Evolutionary conservation across 2,797 vertebrate species (phyloP).

Genomic region (Sylvilagus floridanus): DNA sequence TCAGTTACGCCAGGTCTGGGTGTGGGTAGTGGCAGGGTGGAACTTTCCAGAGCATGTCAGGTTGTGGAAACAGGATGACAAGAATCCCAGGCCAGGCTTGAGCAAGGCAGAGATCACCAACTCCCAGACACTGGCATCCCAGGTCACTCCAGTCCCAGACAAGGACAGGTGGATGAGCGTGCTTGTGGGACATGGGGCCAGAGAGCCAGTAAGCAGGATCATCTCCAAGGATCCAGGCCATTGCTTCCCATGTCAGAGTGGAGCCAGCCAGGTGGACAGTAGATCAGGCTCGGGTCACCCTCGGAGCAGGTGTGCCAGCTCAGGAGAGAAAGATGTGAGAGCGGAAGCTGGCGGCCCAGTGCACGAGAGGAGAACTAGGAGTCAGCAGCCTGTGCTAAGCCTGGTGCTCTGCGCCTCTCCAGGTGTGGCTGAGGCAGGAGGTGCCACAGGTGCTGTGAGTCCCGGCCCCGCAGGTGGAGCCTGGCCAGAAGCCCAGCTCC

Average conservation of each 20-base stretch:
- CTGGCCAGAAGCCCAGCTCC: not conserved
- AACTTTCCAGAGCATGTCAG: not conserved
- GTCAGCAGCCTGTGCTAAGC: not conserved
- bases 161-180: not conserved
- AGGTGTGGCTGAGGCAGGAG: not conserved
- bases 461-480: not conserved
- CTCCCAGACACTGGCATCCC: too few species aligned
- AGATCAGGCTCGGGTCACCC: not conserved
- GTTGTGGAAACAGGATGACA: not conserved
- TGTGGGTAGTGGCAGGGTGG: not conserved
- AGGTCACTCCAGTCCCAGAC: not conserved
- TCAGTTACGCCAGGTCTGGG: not conserved
- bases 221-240: not conserved
- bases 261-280: not conserved
- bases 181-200: not conserved
- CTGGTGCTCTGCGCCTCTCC: not conserved
- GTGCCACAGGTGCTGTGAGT: not conserved
- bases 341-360: not conserved
- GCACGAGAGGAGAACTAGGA: not conserved
- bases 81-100: not conserved
- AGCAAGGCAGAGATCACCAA: not conserved
- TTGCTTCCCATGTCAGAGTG: not conserved
- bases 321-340: not conserved
- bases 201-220: not conserved
- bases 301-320: not conserved